Evolutionary conservation across 2,113 vertebrate species (phyloP), one percentile per base, ranked within the genome.

Genomic region (Alces alces): DNA sequence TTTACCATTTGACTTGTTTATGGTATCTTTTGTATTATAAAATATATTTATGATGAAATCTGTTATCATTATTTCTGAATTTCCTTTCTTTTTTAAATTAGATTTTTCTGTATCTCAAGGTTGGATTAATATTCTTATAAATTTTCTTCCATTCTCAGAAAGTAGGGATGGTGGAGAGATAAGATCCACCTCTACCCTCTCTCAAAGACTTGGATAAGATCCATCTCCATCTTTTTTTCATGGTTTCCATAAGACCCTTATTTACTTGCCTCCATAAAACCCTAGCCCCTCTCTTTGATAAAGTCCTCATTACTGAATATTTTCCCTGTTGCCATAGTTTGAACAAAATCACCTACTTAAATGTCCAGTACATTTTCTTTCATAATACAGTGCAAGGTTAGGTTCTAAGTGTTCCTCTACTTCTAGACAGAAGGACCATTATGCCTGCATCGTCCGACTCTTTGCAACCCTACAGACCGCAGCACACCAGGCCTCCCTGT

Each of bases 81-180:
- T 86, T 91, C 7, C 43, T 89, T 92, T 93, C 23, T 90, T 58
- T 27, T 39, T 95, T 61, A 70, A 58, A 93, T 73, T 95, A 93
- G 79, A 33, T 73, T 93, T 86, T 89, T 86, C 10, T 90, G 12
- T 79, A 73, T 58, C 6, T 61, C 10, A 95, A 83, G 60, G 47
- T 91, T 91, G 55, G 60, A 60, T 33, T 73, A 61, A 43, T 64
- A 89, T 27, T 92, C 43, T 96, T 79, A 10, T 92, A 94, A 80
- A 76, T 80, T 94, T 85, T 52, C 43, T 92, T 87, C 14, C 28
- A 54, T 60, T 86, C n/a, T 30, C 47, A 21, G 9, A 52, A 78
- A 94, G 21, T 16, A 84, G 39, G 6, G 10, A 70, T 47, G 17
- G 27, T 57, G 3, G 33, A 36, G 57, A 70, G 86, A 33, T 78